phyloP scores from a whole-genome alignment of 1,140 invertebrate genomes.

The Araneus ventricosus region DNA sequence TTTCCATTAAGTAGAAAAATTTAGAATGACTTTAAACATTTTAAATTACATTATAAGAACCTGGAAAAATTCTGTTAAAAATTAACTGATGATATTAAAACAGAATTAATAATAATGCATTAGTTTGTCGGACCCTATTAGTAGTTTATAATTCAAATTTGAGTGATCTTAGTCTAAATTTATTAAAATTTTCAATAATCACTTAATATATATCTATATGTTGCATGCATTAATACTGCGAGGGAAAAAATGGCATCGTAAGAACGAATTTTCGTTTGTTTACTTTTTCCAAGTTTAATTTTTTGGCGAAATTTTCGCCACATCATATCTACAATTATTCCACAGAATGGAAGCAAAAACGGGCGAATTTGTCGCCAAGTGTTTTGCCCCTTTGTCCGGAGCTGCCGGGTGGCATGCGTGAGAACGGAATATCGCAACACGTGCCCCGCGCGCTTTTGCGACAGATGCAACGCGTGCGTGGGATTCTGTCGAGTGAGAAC shows the following conservation, averaged over 20 bases:
- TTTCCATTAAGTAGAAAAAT: too few species aligned
- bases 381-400: not conserved
- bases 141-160: too few species aligned
- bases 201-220: too few species aligned
- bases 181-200: too few species aligned
- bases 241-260: not conserved
- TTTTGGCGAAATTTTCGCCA: not conserved
- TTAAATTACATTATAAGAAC: too few species aligned
- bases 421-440: constrained; percentile 48
- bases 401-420: constrained; percentile 7
- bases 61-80: too few species aligned
- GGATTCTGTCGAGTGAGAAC: constrained; percentile 30
- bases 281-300: not conserved
- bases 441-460: constrained; percentile 57
- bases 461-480: constrained; percentile 69
- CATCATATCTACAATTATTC: not conserved
- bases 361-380: not conserved
- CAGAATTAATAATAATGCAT: too few species aligned
- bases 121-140: too few species aligned
- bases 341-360: not conserved
- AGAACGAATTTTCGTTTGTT: not conserved
- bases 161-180: too few species aligned
- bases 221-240: too few species aligned
- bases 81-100: too few species aligned
- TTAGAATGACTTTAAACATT: too few species aligned